Evolutionary conservation across 2,888 invertebrate genomes (phyloP).

Genomic region (Epinotia ramella): DNA sequence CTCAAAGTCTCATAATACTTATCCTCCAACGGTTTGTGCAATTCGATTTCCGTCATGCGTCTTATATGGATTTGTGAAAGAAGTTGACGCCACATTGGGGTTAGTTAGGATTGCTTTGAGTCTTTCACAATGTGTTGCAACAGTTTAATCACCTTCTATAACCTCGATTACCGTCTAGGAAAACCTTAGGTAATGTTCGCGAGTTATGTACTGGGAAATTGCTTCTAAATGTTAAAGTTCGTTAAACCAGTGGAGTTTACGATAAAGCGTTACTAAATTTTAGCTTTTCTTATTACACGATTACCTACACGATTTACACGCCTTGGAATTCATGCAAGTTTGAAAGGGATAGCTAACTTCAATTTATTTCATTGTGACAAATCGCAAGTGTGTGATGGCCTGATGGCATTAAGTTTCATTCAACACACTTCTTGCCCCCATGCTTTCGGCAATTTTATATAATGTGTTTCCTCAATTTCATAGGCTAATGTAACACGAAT

Average conservation of each 20-base stretch:
- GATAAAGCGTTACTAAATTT: background rate
- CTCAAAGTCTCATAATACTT: background rate
- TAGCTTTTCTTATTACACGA: too few species aligned
- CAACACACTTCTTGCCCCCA: too few species aligned
- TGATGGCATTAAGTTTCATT: too few species aligned
- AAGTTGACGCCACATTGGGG: conserved; percentile 24
- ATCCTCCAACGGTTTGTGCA: background rate
- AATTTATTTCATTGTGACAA: too few species aligned
- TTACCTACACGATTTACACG: too few species aligned
- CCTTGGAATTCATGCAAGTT: too few species aligned
- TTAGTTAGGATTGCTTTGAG: conserved; percentile 32
- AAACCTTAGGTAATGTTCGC: conserved; percentile 17
- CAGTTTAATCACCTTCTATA: conserved; percentile 1
- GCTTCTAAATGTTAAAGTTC: conserved; percentile 10
- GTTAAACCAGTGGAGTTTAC: background rate
- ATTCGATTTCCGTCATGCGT: background rate
- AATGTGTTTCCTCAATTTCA: too few species aligned
- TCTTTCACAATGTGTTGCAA: conserved; percentile 5
- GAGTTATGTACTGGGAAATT: conserved; percentile 8
- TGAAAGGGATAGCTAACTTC: too few species aligned
- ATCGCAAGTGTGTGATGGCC: too few species aligned
- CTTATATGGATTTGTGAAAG: conserved; percentile 19
- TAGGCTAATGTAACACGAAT: too few species aligned
- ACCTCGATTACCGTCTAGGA: background rate
- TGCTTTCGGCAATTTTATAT: too few species aligned